Conservation (phyloP, 2,113 vertebrate species). For the Orientallactaga bullata region DNA sequence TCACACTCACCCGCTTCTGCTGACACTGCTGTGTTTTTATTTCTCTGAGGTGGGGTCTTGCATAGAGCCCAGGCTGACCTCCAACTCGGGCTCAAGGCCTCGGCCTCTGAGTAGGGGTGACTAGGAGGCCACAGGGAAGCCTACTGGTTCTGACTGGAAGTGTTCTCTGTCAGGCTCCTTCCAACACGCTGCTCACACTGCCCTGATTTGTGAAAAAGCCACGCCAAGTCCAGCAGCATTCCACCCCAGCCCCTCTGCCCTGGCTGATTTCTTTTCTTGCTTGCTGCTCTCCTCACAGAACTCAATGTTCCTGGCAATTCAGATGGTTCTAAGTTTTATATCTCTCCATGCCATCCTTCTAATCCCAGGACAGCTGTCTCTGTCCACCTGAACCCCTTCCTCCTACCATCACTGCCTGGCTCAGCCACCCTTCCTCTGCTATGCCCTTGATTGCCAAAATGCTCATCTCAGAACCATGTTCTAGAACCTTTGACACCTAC, state of each 20-base stretch:
- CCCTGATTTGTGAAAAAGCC: background rate
- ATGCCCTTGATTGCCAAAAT: fast-evolving
- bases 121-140: background rate
- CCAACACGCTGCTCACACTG: background rate
- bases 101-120: background rate
- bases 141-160: background rate
- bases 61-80: background rate
- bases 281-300: background rate
- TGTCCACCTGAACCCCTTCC: background rate
- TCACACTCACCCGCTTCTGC: too few species aligned
- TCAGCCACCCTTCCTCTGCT: background rate
- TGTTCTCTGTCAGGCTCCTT: background rate
- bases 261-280: background rate
- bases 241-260: background rate
- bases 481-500: background rate
- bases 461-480: background rate
- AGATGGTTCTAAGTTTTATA: background rate
- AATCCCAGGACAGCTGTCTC: background rate
- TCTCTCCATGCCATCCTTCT: background rate
- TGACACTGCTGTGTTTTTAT: background rate
- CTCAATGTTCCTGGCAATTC: background rate
- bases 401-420: background rate
- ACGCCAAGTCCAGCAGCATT: background rate
- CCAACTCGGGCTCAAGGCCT: background rate
- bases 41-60: background rate